Conservation (phyloP, 2,888 invertebrate species). For the Marronus borbonicus region DNA sequence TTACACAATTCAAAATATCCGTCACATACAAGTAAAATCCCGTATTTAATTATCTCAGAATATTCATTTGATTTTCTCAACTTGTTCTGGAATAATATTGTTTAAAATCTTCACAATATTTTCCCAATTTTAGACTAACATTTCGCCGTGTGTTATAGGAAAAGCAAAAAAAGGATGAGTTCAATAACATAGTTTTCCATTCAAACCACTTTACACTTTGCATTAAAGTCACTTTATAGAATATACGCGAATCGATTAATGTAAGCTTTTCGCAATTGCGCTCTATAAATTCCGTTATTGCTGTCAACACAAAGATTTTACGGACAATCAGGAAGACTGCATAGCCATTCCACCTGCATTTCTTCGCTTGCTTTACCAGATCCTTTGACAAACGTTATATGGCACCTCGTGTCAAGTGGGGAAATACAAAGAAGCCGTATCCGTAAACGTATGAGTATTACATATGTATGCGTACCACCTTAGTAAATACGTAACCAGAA, state of each 20-base stretch:
- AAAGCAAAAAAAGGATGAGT: too few relatives aligned
- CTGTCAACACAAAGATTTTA: not conserved
- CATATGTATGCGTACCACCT: not conserved
- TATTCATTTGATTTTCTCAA: too few relatives aligned
- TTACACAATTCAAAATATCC: too few relatives aligned
- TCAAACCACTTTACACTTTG: too few relatives aligned
- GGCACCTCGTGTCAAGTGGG: not conserved
- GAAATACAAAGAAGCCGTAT: conserved; percentile 23
- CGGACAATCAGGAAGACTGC: conserved; percentile 16
- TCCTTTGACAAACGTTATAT: conserved; percentile 14
- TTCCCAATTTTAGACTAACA: too few relatives aligned
- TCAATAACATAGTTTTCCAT: not conserved
- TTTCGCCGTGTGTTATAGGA: too few relatives aligned
- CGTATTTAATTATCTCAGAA: too few relatives aligned
- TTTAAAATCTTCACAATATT: not conserved
- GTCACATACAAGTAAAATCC: too few relatives aligned
- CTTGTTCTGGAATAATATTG: too few relatives aligned
- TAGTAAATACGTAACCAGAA: not conserved
- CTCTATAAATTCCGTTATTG: conserved; percentile 16
- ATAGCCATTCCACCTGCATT: not conserved
- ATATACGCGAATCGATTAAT: not conserved
- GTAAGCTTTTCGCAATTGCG: not conserved
- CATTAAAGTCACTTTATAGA: not conserved
- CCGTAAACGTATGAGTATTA: not conserved
- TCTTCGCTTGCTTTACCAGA: not conserved